A percentile compares a stretch with the other conserved stretches of the same genome.
phyloP scores from a whole-genome alignment of 2,888 invertebrate species.

The Celastrina argiolus region DNA sequence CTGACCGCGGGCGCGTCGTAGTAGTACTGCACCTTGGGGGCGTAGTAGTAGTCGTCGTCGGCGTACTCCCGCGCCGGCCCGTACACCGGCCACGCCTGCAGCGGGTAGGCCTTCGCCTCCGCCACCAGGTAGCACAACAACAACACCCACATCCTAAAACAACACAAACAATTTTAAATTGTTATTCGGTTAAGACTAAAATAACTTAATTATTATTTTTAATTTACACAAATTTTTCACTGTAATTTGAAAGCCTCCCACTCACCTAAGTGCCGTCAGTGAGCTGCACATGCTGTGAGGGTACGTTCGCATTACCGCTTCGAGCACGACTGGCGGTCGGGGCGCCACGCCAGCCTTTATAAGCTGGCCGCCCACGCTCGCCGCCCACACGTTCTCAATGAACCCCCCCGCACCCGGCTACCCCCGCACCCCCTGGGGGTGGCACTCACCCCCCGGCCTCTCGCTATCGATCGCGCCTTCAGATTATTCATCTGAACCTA shows the following conservation, averaged over 20 bases:
- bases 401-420: constrained; percentile 54
- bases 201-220: not conserved
- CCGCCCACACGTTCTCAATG: constrained; percentile 85
- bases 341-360: constrained; percentile 60
- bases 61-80: constrained; percentile 69
- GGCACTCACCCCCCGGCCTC: constrained; percentile 42
- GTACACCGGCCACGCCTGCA: constrained; percentile 70
- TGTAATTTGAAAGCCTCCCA: constrained; percentile 22
- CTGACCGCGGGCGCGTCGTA: constrained; percentile 58
- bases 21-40: constrained; percentile 71
- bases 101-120: constrained; percentile 62
- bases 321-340: constrained; percentile 62
- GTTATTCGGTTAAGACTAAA: not conserved
- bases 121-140: constrained; percentile 71
- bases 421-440: constrained; percentile 39
- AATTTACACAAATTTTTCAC: constrained; percentile 21
- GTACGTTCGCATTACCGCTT: constrained; percentile 46
- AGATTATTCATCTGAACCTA: constrained; percentile 71
- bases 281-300: constrained; percentile 59
- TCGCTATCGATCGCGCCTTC: constrained; percentile 68
- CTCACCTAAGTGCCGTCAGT: constrained; percentile 61
- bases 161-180: constrained; percentile 32
- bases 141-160: constrained; percentile 59
- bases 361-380: constrained; percentile 71
- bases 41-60: constrained; percentile 78